Percentiles rank a stretch among this genome's conserved stretches.
phyloP scores from a whole-genome alignment of 2,113 vertebrate genomes.

The Gorsachius goisagi region DNA sequence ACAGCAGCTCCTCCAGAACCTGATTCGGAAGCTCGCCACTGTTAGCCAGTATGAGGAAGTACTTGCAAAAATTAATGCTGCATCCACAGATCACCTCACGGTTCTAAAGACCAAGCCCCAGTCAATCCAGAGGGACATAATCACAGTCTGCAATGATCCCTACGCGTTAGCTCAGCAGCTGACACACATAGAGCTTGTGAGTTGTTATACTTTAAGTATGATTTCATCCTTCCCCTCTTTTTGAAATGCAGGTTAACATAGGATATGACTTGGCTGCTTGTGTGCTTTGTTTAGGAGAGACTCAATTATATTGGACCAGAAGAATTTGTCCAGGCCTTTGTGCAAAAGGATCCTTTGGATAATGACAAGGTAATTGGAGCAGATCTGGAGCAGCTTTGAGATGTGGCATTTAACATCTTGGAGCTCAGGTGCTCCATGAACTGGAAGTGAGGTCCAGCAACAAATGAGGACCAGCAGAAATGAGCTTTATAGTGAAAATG shows the following conservation, averaged over 20 bases:
- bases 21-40: conserved; percentile 84
- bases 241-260: background rate
- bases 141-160: conserved; percentile 89
- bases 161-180: conserved; percentile 92
- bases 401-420: background rate
- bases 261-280: background rate
- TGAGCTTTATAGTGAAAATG: background rate
- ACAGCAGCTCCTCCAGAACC: conserved; percentile 85
- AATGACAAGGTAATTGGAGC: conserved; percentile 84
- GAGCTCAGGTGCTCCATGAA: background rate
- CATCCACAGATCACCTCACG: conserved; percentile 78
- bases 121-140: conserved; percentile 85
- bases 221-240: background rate
- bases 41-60: conserved; percentile 92
- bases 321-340: conserved; percentile 92
- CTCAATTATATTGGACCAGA: conserved; percentile 94
- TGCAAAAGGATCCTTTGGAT: conserved; percentile 88
- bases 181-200: conserved; percentile 94
- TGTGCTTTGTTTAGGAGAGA: conserved; percentile 81
- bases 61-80: conserved; percentile 85
- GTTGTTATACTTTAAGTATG: background rate
- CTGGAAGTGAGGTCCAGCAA: background rate
- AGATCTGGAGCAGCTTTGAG: background rate
- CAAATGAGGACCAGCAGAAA: background rate
- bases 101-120: conserved; percentile 88